phyloP scores from a whole-genome alignment of 2,888 invertebrate species.

The Ectropis crepuscularia region DNA sequence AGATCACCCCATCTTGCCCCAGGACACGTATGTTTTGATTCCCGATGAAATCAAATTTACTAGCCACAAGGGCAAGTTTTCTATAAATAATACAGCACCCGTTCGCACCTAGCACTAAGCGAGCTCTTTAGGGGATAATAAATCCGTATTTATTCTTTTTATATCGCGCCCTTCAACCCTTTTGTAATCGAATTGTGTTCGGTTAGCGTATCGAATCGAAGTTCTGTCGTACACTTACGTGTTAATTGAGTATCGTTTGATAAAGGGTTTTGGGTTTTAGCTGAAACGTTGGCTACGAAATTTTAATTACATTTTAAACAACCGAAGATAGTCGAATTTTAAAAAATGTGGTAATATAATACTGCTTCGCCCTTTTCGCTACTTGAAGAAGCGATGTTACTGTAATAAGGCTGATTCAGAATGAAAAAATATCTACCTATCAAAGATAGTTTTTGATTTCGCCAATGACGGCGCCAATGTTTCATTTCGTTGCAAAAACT shows the following conservation, averaged over 20 bases:
- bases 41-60: constrained; percentile 73
- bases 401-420: no score
- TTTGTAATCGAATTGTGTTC: constrained; percentile 74
- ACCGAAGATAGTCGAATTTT: no score
- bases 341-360: no score
- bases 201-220: constrained; percentile 72
- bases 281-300: neutral
- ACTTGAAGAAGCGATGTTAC: no score
- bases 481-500: no score
- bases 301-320: no score
- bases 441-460: no score
- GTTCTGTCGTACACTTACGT: constrained; percentile 39
- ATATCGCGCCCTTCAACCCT: constrained; percentile 71
- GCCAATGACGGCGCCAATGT: no score
- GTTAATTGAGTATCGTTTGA: constrained; percentile 29
- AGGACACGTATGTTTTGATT: constrained; percentile 72
- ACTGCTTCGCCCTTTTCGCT: no score
- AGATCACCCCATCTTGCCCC: constrained; percentile 17
- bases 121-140: constrained; percentile 81
- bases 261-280: neutral
- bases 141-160: constrained; percentile 84
- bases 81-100: constrained; percentile 79
- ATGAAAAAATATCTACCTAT: no score
- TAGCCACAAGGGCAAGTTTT: constrained; percentile 69
- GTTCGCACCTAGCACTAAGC: constrained; percentile 81